Conservation (phyloP, 2,113 vertebrate species). For the Parotia lawesii region DNA sequence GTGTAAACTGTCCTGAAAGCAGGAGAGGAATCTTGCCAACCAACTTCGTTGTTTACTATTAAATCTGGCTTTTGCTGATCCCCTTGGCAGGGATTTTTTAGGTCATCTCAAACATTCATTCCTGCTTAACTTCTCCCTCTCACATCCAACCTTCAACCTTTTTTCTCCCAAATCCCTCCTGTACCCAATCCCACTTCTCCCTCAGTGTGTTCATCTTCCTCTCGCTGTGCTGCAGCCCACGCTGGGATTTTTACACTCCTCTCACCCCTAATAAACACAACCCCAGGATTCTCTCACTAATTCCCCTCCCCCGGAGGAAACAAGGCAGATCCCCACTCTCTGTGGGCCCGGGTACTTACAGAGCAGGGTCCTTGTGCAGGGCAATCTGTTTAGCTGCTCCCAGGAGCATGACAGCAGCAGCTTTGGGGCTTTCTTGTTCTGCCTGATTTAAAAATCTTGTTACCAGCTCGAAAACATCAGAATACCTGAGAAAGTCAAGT, state of each 20-base stretch:
- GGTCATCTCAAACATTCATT: neutral
- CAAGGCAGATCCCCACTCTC: neutral
- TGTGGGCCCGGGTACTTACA: conserved; percentile 38
- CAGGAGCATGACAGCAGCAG: conserved; percentile 77
- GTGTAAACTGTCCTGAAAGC: neutral
- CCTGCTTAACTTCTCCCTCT: neutral
- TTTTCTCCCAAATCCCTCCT: neutral
- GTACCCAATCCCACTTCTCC: neutral
- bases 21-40: neutral
- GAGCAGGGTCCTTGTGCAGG: conserved; percentile 57
- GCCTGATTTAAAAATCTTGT: conserved; percentile 72
- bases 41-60: neutral
- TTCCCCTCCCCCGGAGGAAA: neutral
- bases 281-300: neutral
- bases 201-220: neutral
- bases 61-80: neutral
- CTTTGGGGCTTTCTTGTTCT: conserved; percentile 67
- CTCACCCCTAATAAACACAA: neutral
- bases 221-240: neutral
- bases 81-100: neutral
- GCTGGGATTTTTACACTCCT: neutral
- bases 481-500: conserved; percentile 68
- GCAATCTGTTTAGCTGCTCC: conserved; percentile 73
- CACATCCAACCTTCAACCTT: neutral
- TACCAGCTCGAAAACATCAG: conserved; percentile 67